phyloP scores from a whole-genome alignment of 2,797 vertebrate species.

The Galagoides demidoff region DNA sequence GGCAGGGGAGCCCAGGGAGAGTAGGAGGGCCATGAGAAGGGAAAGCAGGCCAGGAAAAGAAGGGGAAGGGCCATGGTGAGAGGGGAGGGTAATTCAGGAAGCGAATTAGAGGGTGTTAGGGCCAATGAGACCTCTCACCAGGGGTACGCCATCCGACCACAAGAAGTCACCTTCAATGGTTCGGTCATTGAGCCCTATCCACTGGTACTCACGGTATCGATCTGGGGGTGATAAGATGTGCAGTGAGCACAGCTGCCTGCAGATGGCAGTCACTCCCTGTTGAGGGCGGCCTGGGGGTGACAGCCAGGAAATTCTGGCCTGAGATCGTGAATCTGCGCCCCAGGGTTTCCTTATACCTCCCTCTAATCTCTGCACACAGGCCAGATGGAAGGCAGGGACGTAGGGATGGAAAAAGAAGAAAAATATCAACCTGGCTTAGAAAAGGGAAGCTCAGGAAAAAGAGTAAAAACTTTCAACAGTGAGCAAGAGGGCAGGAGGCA shows the following conservation, averaged over 20 bases:
- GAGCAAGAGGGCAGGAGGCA: background rate
- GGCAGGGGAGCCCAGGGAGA: background rate
- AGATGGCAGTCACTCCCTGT: constrained; percentile 1
- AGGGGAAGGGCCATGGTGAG: background rate
- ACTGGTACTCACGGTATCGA: constrained; percentile 95
- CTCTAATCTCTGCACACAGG: background rate
- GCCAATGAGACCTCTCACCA: constrained; percentile 88
- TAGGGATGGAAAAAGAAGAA: background rate
- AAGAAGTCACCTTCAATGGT: constrained; percentile 97
- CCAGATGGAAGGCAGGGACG: background rate
- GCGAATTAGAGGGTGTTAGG: background rate
- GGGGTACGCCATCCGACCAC: constrained; percentile 95
- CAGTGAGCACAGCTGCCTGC: background rate
- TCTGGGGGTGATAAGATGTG: constrained; percentile 82
- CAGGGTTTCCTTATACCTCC: background rate
- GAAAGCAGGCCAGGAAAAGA: background rate
- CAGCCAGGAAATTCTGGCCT: fast-evolving
- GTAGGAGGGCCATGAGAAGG: background rate
- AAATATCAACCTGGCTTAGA: background rate
- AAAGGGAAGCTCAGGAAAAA: background rate
- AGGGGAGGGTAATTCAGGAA: background rate
- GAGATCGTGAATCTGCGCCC: background rate
- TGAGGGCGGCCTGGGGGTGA: too few relatives aligned
- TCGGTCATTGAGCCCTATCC: constrained; percentile 96
- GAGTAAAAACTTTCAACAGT: background rate